Evolutionary conservation across 23 tunicate genomes (phyloP), one percentile per base, ranked within the genome.

Genomic region (Halocynthia aurantium): DNA sequence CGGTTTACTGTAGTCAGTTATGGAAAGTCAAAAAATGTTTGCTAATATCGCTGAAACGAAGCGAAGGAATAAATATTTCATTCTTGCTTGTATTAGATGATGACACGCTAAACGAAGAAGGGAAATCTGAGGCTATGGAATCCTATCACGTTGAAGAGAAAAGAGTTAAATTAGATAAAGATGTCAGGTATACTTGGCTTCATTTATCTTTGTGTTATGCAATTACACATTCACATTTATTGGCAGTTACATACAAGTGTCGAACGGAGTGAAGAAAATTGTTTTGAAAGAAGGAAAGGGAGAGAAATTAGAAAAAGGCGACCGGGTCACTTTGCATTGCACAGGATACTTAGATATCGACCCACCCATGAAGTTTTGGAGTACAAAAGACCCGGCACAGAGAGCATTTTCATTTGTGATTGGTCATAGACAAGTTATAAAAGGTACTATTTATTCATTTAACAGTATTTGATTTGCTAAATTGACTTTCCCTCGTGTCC

Each of bases 321-420:
- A 92, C 77, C 20, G 57, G 57, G 81, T 92, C 8, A 86, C 87
- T 31, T n/a, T 92, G 57, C 92, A 92, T 53, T 92, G 98, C 61
- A 76, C 82, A 17, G 98, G 93, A 20, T 92, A 71, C 67, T 61
- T 92, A 8, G 98, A 92, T 55, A 67, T 10, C 51, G 73, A 63
- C 44, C 98, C 98, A 40, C 92, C 81, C 6, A 78, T 57, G 52
- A 78, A 87, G 75, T 92, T 92, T 69, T 92, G 98, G 98, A 86
- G 83, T 75, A 92, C 98, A 6, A 80, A 81, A 62, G 98, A 92
- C 6, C 73, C 89, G 10, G 90, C 93, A 19, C 98, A 92, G 62
- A 73, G 81, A 77, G 68, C 77, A 17, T 92, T 92, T 62, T 52
- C 82, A 5, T 92, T 92, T 77, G 49, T 79, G 6, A 82, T 92